These are phyloP conservation scores for Brachystomella parvula DNA, from an alignment of 1,140 invertebrate genomes.

Conservation along the genomic window DNA sequence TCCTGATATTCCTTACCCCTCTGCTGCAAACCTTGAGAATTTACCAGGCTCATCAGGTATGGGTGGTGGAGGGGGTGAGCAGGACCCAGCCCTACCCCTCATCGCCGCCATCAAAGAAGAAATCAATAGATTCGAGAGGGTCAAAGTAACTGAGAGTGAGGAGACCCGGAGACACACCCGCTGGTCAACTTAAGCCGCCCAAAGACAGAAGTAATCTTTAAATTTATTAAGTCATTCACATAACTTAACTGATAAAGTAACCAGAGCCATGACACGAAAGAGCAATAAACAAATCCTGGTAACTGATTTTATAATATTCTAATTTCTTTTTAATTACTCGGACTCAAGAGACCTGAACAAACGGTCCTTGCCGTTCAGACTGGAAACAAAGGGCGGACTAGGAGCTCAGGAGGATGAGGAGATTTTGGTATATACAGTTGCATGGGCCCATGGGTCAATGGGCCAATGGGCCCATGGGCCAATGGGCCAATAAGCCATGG, in stretches of 20 bases:
- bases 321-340: too few species aligned
- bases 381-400: too few species aligned
- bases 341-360: too few species aligned
- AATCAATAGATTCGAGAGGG: slow-evolving; percentile 42
- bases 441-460: too few species aligned
- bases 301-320: too few species aligned
- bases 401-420: too few species aligned
- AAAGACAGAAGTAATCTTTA: neutral
- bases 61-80: slow-evolving; percentile 36
- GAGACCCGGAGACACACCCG: neutral
- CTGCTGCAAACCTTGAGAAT: neutral
- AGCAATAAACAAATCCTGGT: neutral
- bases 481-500: too few species aligned
- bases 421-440: too few species aligned
- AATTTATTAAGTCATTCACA: neutral
- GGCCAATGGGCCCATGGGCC: too few species aligned
- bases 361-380: too few species aligned
- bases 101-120: slow-evolving; percentile 57
- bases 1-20: slow-evolving; percentile 26
- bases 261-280: neutral
- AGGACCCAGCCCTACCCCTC: slow-evolving; percentile 56
- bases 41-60: neutral
- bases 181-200: neutral
- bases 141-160: slow-evolving; percentile 16
- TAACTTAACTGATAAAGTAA: neutral